A percentile compares a stretch with the other conserved stretches of the same genome.
Evolutionary conservation across 2,888 invertebrate species (phyloP).

Genomic region (Therioaphis trifolii): DNA sequence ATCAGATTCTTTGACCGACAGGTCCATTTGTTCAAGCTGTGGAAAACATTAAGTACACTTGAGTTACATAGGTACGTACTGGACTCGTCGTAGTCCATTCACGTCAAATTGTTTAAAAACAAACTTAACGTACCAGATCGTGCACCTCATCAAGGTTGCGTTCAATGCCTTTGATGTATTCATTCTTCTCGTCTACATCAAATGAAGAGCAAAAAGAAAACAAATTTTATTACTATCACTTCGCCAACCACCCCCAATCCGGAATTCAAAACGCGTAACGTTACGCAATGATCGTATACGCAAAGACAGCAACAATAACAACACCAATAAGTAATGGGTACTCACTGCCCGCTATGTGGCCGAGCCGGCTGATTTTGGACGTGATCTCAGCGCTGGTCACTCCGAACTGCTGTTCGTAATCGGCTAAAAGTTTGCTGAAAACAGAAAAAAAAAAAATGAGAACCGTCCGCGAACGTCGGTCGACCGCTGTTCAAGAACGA

Average conservation of each 20-base stretch:
- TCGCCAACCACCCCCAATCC: too few species aligned
- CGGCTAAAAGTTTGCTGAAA: slow-evolving; percentile 75
- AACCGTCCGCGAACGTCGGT: too few species aligned
- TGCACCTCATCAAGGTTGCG: slow-evolving; percentile 85
- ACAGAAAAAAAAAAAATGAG: too few species aligned
- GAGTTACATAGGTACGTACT: not conserved
- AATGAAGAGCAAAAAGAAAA: slow-evolving; percentile 67
- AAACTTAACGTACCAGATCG: slow-evolving; percentile 85
- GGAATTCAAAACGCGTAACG: too few species aligned
- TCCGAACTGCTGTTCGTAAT: slow-evolving; percentile 96
- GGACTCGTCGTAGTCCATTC: not conserved
- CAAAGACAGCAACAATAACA: not conserved
- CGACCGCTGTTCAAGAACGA: too few species aligned
- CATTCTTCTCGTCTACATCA: slow-evolving; percentile 78
- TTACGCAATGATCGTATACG: too few species aligned
- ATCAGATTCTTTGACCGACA: slow-evolving; percentile 82
- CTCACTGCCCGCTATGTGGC: slow-evolving; percentile 44
- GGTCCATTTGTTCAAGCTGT: slow-evolving; percentile 91
- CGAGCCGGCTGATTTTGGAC: slow-evolving; percentile 84
- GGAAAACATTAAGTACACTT: slow-evolving; percentile 65
- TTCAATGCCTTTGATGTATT: slow-evolving; percentile 78
- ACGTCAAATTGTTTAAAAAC: too few species aligned
- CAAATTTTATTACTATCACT: too few species aligned
- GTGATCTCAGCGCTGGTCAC: slow-evolving; percentile 91
- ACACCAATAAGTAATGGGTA: not conserved